These are phyloP conservation scores for Chymomyza costata DNA, from an alignment of 1,140 invertebrate genomes.

Conservation along the genomic window DNA sequence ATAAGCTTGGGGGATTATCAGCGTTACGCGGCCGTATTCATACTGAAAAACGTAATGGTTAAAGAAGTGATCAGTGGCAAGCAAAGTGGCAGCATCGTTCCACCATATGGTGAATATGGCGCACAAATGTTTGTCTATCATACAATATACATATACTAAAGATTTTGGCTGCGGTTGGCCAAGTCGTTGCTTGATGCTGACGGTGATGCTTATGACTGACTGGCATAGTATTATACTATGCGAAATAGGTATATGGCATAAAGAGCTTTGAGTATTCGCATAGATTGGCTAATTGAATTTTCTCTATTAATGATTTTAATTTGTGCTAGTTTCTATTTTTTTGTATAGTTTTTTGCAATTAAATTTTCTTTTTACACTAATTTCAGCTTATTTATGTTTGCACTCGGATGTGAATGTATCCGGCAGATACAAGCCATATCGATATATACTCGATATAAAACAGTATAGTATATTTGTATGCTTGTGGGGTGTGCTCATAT, in stretches of 20 bases:
- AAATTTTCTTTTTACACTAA: constrained; percentile 68
- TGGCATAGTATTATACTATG: too few relatives aligned
- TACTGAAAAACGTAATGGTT: constrained; percentile 75
- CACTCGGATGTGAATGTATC: constrained; percentile 44
- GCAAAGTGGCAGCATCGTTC: constrained; percentile 20
- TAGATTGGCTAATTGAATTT: background rate
- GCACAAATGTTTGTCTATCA: background rate
- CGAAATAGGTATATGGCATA: background rate
- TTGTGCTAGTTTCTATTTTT: constrained; percentile 19
- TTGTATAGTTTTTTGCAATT: constrained; percentile 57
- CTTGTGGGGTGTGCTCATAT: constrained; percentile 21
- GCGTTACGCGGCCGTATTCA: constrained; percentile 79
- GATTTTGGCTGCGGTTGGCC: too few relatives aligned
- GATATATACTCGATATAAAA: too few relatives aligned
- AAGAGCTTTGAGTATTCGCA: background rate
- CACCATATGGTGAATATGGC: constrained; percentile 32
- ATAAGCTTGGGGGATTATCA: constrained; percentile 82
- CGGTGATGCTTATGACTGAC: too few relatives aligned
- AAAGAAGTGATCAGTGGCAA: constrained; percentile 16
- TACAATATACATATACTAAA: too few relatives aligned
- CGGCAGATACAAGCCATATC: constrained; percentile 6
- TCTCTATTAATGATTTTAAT: constrained; percentile 3
- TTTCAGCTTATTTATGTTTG: constrained; percentile 61
- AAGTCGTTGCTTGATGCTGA: too few relatives aligned
- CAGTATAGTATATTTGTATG: too few relatives aligned